Base-by-base conservation (phyloP, 2,888 invertebrate genomes). In the Drosophila monieri region DNA sequence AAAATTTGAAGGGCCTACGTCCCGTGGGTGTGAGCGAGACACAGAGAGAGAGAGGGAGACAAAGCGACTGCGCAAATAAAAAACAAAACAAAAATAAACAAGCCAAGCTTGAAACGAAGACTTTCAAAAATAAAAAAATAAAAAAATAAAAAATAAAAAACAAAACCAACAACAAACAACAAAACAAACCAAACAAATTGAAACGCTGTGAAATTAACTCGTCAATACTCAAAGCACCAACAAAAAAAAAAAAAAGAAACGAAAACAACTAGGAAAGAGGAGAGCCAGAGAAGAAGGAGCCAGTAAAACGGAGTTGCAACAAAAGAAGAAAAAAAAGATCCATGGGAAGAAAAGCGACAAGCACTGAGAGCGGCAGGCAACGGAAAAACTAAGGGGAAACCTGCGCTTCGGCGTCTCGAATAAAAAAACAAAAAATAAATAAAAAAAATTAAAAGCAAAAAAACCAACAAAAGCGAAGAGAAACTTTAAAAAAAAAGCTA, bases 81-180 rank as follows among this genome's bases (percentile, higher is more conserved):
- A 56, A 66, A 55, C 48, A 27, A 56, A 46, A 30, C 12, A 32
- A 73, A 61, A 76, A 70, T 54, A 79, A 65, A 83, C 85, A 81
- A 86, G 87, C 87, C 80, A 80, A 84, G 84, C 84, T 84, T 84
- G 81, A 86, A 86, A 84, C 85, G 70, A 86, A 81, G 81, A 81
- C 81, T 81, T 81, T 80, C 71, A 81, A 65, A 47, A n/a, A n/a
- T n/a, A 60, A 59, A 41, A 64, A 37, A 47, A 32, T 59, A 59
- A 41, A 64, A 35, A 58, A 56, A 32, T 64, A 59, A 41, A 64
- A 37, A 47, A 32, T 59, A 59, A 41, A 64, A 35, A 58, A 56
- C 46, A 61, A 72, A 25, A 68, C 53, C 43, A 60, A 73, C 56
- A 53, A 78, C 72, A 67, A 78, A 70, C 66, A 78, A 80, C 65